Evolutionary conservation across 2,888 invertebrate genomes (phyloP).

Genomic region (Trissolcus japonicus): DNA sequence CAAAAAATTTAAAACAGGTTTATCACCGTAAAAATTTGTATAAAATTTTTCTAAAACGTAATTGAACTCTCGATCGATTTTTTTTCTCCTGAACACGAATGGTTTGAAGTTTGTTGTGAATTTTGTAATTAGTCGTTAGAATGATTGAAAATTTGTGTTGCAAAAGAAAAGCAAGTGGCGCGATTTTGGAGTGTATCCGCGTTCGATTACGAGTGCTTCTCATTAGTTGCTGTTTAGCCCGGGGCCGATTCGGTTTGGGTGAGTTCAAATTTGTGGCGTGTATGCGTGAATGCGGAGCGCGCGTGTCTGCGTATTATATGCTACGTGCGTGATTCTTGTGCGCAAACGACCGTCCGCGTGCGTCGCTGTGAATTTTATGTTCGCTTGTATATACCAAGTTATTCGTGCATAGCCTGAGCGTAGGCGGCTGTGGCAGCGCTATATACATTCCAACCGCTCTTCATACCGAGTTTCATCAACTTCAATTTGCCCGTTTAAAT

Average conservation of each 20-base stretch:
- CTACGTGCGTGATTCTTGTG: constrained; percentile 49
- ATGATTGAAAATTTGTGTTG: constrained; percentile 10
- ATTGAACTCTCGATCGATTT: no score
- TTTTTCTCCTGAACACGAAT: no score
- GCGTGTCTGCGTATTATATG: constrained; percentile 49
- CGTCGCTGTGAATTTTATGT: constrained; percentile 47
- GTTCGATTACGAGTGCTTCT: constrained; percentile 65
- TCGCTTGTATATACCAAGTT: constrained; percentile 16
- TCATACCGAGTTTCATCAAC: no score
- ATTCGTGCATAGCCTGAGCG: constrained; percentile 6
- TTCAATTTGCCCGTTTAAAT: no score
- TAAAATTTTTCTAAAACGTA: background rate
- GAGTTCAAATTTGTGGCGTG: constrained; percentile 73
- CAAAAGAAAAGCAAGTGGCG: constrained; percentile 43
- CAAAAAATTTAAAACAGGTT: background rate
- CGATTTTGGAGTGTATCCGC: constrained; percentile 49
- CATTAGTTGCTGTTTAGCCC: constrained; percentile 73
- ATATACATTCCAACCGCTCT: constrained; percentile 30
- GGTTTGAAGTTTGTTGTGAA: background rate
- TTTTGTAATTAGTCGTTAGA: background rate
- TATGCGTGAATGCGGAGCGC: constrained; percentile 65
- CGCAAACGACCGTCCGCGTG: constrained; percentile 49
- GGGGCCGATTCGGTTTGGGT: constrained; percentile 66
- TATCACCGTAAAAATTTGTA: no score
- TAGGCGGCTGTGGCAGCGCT: constrained; percentile 18